Conservation (phyloP, 2,113 vertebrate genomes). For the Dromas ardeola region DNA sequence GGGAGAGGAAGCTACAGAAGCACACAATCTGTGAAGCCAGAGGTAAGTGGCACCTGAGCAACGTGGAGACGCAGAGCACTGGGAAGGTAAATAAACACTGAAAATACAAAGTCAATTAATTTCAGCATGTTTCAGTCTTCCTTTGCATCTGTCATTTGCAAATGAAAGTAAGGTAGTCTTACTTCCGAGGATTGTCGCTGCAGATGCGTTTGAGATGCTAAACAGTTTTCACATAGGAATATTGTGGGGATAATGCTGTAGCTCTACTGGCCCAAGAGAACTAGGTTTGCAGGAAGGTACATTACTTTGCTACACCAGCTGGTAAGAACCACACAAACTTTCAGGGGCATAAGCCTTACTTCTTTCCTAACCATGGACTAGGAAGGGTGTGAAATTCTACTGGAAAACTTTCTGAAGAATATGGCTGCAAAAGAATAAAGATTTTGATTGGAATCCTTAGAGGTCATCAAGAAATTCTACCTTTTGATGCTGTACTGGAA, state of each 20-base stretch:
- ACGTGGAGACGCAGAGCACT: background rate
- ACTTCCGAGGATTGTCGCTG: background rate
- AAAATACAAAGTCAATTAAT: background rate
- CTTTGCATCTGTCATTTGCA: background rate
- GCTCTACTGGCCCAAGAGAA: background rate
- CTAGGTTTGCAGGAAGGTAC: background rate
- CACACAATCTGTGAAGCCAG: background rate
- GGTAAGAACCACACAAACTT: background rate
- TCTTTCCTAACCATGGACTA: background rate
- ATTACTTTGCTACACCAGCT: background rate
- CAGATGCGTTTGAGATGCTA: background rate
- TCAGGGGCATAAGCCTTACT: background rate
- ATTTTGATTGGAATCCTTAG: background rate
- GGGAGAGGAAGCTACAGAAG: background rate
- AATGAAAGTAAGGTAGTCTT: background rate
- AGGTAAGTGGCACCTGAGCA: background rate
- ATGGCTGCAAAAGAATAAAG: background rate
- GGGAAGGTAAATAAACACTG: background rate
- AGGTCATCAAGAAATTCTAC: background rate
- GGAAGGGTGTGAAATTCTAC: background rate
- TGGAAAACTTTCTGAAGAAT: background rate
- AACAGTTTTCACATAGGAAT: background rate
- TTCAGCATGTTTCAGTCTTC: background rate
- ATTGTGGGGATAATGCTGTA: background rate
- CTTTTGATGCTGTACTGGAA: background rate